phyloP scores from a whole-genome alignment of 2,797 vertebrate species.

The Prionace glauca region DNA sequence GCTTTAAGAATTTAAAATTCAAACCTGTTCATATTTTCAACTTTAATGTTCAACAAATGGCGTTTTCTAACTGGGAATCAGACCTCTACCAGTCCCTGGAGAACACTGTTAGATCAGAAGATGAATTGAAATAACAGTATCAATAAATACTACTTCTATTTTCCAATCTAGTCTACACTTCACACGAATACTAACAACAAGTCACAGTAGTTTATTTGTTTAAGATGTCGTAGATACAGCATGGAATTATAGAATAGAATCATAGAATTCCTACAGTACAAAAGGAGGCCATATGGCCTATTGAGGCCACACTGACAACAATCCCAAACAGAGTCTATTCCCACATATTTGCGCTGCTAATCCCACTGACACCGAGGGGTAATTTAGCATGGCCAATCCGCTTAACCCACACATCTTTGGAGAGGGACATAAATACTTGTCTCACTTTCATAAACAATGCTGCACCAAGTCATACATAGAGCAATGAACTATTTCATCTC shows the following conservation, averaged over 20 bases:
- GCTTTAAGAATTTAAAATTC: not conserved
- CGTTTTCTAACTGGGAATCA: not conserved
- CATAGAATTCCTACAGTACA: no score
- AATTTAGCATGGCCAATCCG: no score
- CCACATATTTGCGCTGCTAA: no score
- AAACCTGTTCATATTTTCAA: not conserved
- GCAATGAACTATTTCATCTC: not conserved
- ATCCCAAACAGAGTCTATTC: no score
- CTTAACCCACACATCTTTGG: no score
- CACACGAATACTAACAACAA: not conserved
- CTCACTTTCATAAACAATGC: not conserved
- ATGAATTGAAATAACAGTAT: not conserved
- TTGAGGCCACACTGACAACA: no score
- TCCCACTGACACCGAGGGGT: no score
- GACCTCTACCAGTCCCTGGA: not conserved
- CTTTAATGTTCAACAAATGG: no score
- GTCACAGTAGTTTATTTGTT: not conserved
- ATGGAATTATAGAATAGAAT: no score
- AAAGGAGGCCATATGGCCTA: no score
- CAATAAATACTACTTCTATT: not conserved
- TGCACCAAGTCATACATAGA: not conserved
- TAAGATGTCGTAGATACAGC: not conserved
- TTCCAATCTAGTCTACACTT: not conserved
- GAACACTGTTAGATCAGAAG: no score
- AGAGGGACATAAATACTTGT: not conserved